Base-by-base conservation (phyloP, 2,797 vertebrate genomes). In the Lycodopsis pacificus region DNA sequence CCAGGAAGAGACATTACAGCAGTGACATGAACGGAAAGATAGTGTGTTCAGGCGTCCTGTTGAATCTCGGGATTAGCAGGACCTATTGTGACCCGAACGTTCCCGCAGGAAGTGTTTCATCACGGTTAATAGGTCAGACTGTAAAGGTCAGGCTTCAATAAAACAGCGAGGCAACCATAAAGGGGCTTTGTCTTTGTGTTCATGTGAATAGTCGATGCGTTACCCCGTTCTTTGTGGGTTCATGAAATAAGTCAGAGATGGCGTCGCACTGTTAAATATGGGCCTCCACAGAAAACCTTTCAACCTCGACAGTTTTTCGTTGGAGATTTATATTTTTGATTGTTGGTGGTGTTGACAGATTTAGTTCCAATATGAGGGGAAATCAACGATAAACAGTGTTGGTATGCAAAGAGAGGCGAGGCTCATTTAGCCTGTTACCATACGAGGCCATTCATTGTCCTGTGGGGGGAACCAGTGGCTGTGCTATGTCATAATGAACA, bases 81-180 rank as follows among this genome's bases (percentile, higher is more conserved):
- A 65, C 34, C 92, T 72, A 86, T 94, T 94, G 93, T 94, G 70
- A 51, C 57, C 70, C 71, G 58, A 42, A 76, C 77, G 65, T 91
- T 91, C 85, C 89, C 77, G 27, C 85, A 89, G 91, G 92, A 94
- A 92, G 92, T 84, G 59, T 86, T 84, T 93, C 82, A 89, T 90
- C 81, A 86, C 79, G 74, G 91, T 90, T 84, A 92, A 92, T 86
- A 89, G 83, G 88, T 90, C 89, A 93, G 89, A 90, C 88, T 88
- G 83, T 88, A 88, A 84, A 84, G 87, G 79, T 86, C 77, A 76
- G 81, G 82, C 85, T 82, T 76, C 68, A 74, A 64, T 86, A 74
- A 86, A 88, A 88, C 80, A 87, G 70, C 59, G n/a, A 58, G 66
- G 68, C 63, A 71, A n/a, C 75, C 71, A 73, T 87, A 79, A 88